phyloP scores from a whole-genome alignment of 30 jellyfish, hydroid and myxozoan genomes.

The Cassiopea andromeda region DNA sequence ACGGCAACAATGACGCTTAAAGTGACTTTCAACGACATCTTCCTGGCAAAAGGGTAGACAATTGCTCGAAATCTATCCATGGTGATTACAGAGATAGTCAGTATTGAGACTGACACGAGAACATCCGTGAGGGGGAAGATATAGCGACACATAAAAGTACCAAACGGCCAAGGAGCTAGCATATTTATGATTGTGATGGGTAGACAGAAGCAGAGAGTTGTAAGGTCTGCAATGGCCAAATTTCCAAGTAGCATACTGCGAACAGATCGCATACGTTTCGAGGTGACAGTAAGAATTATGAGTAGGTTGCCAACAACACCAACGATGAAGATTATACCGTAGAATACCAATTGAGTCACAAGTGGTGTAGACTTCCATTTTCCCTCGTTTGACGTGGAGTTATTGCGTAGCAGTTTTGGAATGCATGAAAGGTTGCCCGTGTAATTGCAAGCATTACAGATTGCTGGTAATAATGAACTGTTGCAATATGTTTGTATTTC shows the following conservation, averaged over 20 bases:
- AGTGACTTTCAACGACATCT: slow-evolving; percentile 56
- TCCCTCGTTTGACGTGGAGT: neutral
- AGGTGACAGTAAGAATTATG: slow-evolving; percentile 76
- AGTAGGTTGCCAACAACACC: slow-evolving; percentile 90
- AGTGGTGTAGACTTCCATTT: neutral
- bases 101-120: slow-evolving; percentile 76
- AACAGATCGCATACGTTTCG: slow-evolving; percentile 85
- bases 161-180: slow-evolving; percentile 94
- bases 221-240: slow-evolving; percentile 89
- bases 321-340: slow-evolving; percentile 57
- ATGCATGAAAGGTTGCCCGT: neutral
- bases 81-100: slow-evolving; percentile 81
- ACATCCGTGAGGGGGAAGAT: slow-evolving; percentile 86
- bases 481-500: neutral
- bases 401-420: neutral
- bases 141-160: slow-evolving; percentile 80
- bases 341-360: slow-evolving; percentile 28
- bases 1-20: slow-evolving; percentile 32
- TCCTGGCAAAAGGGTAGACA: slow-evolving; percentile 81
- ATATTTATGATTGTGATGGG: slow-evolving; percentile 66
- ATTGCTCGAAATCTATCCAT: slow-evolving; percentile 95
- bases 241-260: slow-evolving; percentile 83
- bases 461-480: neutral
- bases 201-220: slow-evolving; percentile 66
- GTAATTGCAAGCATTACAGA: neutral